phyloP scores from a whole-genome alignment of 2,113 vertebrate genomes.

The Neolamprologus sp. region DNA sequence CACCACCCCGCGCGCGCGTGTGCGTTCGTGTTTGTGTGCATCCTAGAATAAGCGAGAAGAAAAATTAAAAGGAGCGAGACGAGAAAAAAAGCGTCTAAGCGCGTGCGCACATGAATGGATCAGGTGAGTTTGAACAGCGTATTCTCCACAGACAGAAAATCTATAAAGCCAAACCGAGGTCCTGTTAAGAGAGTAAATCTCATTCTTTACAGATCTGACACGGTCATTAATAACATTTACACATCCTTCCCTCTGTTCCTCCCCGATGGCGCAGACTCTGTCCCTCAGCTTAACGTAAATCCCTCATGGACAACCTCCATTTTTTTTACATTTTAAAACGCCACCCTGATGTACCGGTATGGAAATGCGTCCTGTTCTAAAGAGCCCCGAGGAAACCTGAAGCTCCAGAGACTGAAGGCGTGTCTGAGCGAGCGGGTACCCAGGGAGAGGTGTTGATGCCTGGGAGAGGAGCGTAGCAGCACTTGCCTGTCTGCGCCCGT shows the following conservation, averaged over 20 bases:
- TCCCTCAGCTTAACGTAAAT: slow-evolving; percentile 57
- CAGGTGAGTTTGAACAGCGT: slow-evolving; percentile 47
- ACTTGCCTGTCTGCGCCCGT: not conserved
- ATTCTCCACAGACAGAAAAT: slow-evolving; percentile 63
- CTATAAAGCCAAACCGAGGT: slow-evolving; percentile 58
- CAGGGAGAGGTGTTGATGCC: slow-evolving; percentile 49
- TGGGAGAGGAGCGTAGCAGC: slow-evolving; percentile 19
- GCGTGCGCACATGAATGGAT: not conserved
- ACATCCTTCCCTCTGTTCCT: slow-evolving; percentile 16
- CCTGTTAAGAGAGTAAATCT: slow-evolving; percentile 65
- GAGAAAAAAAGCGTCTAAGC: not conserved
- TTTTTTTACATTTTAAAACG: not conserved
- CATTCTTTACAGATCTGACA: slow-evolving; percentile 65
- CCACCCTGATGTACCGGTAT: slow-evolving; percentile 29
- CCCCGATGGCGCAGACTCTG: slow-evolving; percentile 41
- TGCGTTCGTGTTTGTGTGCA: not conserved
- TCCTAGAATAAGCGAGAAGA: not conserved
- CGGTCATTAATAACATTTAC: slow-evolving; percentile 68
- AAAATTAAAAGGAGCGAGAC: not conserved
- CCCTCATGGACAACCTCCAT: slow-evolving; percentile 45
- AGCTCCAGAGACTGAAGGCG: slow-evolving; percentile 48
- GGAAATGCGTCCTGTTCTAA: slow-evolving; percentile 32
- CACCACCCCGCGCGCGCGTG: not conserved
- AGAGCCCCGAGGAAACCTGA: slow-evolving; percentile 48
- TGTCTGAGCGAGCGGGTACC: slow-evolving; percentile 19